Percentiles rank a stretch among this genome's conserved stretches.
Evolutionary conservation across 2,797 vertebrate genomes (phyloP).

Genomic region (Gastrophryne carolinensis): DNA sequence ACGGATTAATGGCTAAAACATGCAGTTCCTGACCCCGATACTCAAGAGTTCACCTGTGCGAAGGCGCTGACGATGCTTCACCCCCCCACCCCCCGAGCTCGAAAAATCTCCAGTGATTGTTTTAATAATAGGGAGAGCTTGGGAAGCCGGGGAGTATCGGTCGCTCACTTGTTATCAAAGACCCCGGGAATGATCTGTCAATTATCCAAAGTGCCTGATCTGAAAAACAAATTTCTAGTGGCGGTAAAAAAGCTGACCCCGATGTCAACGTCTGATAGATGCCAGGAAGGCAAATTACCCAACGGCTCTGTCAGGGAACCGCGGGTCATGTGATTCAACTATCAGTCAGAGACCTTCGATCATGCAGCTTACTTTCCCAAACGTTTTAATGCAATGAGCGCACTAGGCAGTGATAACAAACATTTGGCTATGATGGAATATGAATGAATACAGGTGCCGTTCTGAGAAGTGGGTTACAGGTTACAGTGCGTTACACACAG

Average conservation of each 20-base stretch:
- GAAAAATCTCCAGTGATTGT: constrained; percentile 20
- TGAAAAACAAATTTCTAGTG: constrained; percentile 17
- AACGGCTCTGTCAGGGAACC: too few species aligned
- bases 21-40: neutral
- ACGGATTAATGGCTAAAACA: constrained; percentile 12
- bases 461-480: too few species aligned
- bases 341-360: too few species aligned
- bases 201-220: constrained; percentile 41
- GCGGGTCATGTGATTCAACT: too few species aligned
- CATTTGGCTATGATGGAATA: too few species aligned
- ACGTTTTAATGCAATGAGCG: too few species aligned
- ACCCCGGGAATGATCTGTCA: constrained; percentile 26
- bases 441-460: too few species aligned
- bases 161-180: neutral
- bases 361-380: too few species aligned
- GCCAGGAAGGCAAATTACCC: neutral
- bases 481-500: too few species aligned
- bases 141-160: constrained; percentile 4
- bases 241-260: constrained; percentile 9
- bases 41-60: neutral
- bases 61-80: neutral
- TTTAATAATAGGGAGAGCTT: constrained; percentile 36
- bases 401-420: too few species aligned
- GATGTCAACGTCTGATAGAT: neutral
- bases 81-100: too few species aligned